These are phyloP conservation scores for Heliopora coerulea DNA, from an alignment of 92 coral and sea anemone species.

Conservation along the genomic window DNA sequence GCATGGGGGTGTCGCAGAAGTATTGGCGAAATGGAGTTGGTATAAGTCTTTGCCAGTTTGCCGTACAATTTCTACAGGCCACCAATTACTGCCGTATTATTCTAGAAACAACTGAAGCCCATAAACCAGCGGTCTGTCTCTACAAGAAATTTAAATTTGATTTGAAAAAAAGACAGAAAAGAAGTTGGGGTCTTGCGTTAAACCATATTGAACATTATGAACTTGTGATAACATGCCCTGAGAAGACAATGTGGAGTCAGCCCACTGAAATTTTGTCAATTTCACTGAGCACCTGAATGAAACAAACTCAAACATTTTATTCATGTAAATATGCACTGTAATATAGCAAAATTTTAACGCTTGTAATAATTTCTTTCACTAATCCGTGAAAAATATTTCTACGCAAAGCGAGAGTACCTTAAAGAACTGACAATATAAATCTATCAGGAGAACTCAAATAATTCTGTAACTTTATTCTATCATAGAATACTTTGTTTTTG, in stretches of 20 bases:
- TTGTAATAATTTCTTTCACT: no score
- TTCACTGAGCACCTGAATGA: constrained; percentile 7
- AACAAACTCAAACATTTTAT: not conserved
- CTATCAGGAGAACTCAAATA: no score
- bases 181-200: constrained; percentile 36
- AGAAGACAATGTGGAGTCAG: no score
- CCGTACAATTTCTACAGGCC: constrained; percentile 53
- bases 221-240: constrained; percentile 16
- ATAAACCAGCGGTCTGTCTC: constrained; percentile 63
- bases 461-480: no score
- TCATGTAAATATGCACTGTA: constrained; percentile 15
- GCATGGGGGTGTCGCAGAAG: constrained; percentile 64
- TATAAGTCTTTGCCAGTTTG: constrained; percentile 61
- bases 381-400: no score
- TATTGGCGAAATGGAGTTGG: constrained; percentile 68
- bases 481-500: no score
- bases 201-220: constrained; percentile 31
- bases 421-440: no score
- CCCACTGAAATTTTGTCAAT: constrained; percentile 1
- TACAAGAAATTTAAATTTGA: constrained; percentile 65
- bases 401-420: no score
- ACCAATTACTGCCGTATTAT: constrained; percentile 55
- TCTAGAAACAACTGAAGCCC: constrained; percentile 74
- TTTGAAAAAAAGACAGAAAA: constrained; percentile 40
- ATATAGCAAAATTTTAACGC: not conserved